phyloP scores from a whole-genome alignment of 1,140 invertebrate species.

The Rhagoletis pomonella region DNA sequence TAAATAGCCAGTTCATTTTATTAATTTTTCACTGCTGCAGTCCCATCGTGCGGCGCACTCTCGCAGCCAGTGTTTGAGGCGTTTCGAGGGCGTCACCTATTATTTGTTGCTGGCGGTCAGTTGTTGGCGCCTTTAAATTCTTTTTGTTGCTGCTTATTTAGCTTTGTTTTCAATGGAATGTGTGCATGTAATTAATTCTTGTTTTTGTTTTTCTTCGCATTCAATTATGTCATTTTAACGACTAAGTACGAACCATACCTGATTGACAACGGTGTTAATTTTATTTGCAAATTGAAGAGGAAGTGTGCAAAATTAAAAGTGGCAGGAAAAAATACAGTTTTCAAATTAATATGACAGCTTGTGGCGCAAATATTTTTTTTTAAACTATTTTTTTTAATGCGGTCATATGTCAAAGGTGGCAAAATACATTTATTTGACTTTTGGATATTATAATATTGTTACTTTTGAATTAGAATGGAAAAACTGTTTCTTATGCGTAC shows the following conservation, averaged over 20 bases:
- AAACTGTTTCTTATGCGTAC: no score
- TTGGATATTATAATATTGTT: no score
- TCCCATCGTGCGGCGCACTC: no score
- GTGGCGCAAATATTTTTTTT: no score
- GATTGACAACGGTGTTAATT: not conserved
- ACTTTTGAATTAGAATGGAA: no score
- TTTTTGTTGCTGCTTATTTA: not conserved
- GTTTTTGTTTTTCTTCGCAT: not conserved
- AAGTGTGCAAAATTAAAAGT: not conserved
- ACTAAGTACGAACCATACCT: not conserved
- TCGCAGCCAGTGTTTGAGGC: not conserved
- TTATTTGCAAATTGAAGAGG: not conserved
- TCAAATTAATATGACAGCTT: no score
- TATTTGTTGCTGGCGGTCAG: slow-evolving; percentile 18
- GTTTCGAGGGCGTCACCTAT: slow-evolving; percentile 19
- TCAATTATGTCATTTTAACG: slow-evolving; percentile 25
- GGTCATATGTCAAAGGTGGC: no score
- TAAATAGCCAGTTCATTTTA: no score
- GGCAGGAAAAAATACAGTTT: no score
- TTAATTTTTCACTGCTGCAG: no score
- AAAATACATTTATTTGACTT: no score
- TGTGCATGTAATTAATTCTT: not conserved
- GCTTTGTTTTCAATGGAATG: not conserved
- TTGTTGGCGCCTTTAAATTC: slow-evolving; percentile 8
- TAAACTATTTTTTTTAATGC: no score